Percentiles rank a stretch among this genome's conserved stretches.
Evolutionary conservation across 2,113 vertebrate genomes (phyloP).

Genomic region (Physeter macrocephalus): DNA sequence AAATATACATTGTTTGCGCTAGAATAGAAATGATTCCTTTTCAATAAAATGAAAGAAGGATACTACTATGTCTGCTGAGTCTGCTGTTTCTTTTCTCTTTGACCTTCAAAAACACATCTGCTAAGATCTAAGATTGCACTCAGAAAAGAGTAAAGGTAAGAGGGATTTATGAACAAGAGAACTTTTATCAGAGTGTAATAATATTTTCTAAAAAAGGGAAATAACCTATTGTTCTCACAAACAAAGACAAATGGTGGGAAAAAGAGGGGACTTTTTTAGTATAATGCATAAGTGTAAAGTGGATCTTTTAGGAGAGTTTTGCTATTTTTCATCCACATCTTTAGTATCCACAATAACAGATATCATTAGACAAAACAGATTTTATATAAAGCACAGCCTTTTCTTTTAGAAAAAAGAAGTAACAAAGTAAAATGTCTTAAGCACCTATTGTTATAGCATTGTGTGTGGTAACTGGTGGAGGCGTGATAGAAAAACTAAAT

Average conservation of each 20-base stretch:
- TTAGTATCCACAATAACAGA: not conserved
- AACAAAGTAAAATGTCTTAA: not conserved
- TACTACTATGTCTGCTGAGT: not conserved
- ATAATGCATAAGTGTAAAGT: not conserved
- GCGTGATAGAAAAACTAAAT: not conserved
- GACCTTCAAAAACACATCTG: not conserved
- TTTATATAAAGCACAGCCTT: not conserved
- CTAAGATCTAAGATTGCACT: not conserved
- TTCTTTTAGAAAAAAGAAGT: not conserved
- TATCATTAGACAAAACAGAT: not conserved
- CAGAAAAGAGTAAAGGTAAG: not conserved
- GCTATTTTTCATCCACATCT: not conserved
- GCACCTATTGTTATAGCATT: not conserved
- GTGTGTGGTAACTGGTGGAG: not conserved
- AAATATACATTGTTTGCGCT: constrained; percentile 82
- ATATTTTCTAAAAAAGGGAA: not conserved
- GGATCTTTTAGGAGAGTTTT: not conserved
- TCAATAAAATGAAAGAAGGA: constrained; percentile 79
- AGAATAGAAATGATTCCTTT: constrained; percentile 79
- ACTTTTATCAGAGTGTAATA: not conserved
- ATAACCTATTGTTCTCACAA: not conserved
- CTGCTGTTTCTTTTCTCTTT: constrained; percentile 8
- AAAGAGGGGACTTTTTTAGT: not conserved
- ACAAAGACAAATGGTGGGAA: not conserved
- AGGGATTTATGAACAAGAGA: not conserved